Evolutionary conservation across 2,797 vertebrate species (phyloP), one percentile per base, ranked within the genome.

Genomic region (Phyllotis vaccarum): DNA sequence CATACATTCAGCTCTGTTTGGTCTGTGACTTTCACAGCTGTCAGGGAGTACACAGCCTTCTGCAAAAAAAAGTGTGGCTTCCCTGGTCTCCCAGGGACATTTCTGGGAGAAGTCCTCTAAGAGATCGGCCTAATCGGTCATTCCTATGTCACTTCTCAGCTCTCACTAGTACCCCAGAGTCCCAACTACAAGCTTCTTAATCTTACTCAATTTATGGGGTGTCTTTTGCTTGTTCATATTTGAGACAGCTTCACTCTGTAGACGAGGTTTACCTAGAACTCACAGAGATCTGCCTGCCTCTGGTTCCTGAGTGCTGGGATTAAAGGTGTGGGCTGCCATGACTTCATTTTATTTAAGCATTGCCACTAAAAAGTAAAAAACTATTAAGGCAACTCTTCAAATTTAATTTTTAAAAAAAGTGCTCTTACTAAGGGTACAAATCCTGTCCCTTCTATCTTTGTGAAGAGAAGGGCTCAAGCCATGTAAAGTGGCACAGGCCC

Each of bases 381-480:
- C 78, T 5, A 22, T 9, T 21, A 70, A 64, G 27, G 14, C 29
- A 66, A 34, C n/a, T 56, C 34, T 2, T 75, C 24, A n/a, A 46
- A 82, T 49, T 29, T 0, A 34, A 86, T 0, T 82, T n/a, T n/a
- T n/a, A 0, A 2, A 40, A 0, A 34, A 72, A 24, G 21, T 0
- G 3, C 8, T 24, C 56, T 37, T 22, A 43, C 76, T 17, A 31
- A 62, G 0, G 0, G 10, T 54, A 1, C 5, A 0, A 0, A 62
- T 13, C 74, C 49, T 3, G 78, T 31, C 58, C 6, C 1, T 9
- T 76, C 60, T 19, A 46, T 34, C 85, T 81, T 72, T 75, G 66
- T 43, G 58, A 76, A 46, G 86, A 89, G 49, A 37, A 79, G 21
- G 72, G 49, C 6, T 22, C 19, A 52, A n/a, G 31, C 12, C 31